Conservation (phyloP, 1,140 invertebrate genomes). For the Chironomus striatipennis region DNA sequence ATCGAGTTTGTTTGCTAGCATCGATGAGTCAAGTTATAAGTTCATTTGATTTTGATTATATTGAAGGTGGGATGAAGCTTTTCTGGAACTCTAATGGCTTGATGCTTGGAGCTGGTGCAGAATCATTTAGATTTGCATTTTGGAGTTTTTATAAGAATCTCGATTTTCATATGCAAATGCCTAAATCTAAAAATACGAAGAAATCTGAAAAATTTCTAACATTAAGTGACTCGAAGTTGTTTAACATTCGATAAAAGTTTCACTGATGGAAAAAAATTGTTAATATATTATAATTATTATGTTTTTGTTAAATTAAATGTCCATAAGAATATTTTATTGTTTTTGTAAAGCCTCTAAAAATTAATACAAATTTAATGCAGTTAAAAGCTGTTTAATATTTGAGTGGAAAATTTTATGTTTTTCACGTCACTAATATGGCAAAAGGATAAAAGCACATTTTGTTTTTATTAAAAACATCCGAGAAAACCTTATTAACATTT, state of each 20-base stretch:
- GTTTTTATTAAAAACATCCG: not conserved
- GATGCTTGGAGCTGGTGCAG: not conserved
- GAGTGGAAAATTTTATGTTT: not conserved
- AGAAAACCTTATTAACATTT: not conserved
- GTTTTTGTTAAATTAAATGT: not conserved
- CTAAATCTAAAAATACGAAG: not conserved
- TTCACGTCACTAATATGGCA: not conserved
- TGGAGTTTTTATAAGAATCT: not conserved
- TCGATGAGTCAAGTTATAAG: slow-evolving; percentile 12
- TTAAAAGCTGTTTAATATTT: not conserved
- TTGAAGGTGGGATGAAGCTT: not conserved
- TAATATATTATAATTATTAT: not conserved
- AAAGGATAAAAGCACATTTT: not conserved
- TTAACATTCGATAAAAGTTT: not conserved
- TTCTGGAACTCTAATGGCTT: not conserved
- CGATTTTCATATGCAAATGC: not conserved
- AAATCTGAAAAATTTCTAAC: not conserved
- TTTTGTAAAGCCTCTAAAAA: not conserved
- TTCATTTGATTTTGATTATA: slow-evolving; percentile 18
- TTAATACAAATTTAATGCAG: not conserved
- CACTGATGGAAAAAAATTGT: not conserved
- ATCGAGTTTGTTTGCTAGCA: not conserved
- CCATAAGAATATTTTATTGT: not conserved
- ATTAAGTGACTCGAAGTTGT: not conserved
- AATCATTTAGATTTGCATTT: not conserved